Evolutionary conservation across 2,888 invertebrate species (phyloP), one percentile per base, ranked within the genome.

Genomic region (Phlogophora meticulosa): DNA sequence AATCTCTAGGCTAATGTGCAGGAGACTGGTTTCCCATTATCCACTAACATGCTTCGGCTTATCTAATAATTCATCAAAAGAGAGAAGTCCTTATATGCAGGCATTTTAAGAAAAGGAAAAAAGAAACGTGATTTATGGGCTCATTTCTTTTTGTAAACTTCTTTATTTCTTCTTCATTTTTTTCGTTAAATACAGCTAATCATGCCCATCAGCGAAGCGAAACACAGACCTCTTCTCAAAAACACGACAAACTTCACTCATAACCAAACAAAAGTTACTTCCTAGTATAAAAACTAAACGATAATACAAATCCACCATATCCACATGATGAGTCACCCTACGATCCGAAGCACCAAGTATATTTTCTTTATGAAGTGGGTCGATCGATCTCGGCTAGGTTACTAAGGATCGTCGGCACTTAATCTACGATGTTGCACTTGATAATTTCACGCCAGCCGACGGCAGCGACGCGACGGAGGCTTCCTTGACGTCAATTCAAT

Each of bases 401-500:
- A 88, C 86, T 86, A 52, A 73, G 83, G 86, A 88, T 87, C 85
- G 85, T 76, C 81, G 87, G 78, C 90, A 91, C 88, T 92, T 91
- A 91, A 92, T 92, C 91, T 89, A 76, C 85, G 87, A 90, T 88
- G 90, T 90, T 88, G 91, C 92, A 89, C 88, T 90, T 88, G 85
- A 92, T 92, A 92, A 93, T 92, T 92, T 93, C 89, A 91, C 90
- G 92, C 88, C 87, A 83, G 72, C 76, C 78, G 78, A 68, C 86
- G 83, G 60, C 74, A 76, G 4, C 28, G 5, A n/a, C n/a, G 64
- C 75, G 52, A 65, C 24, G 73, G 71, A 73, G 68, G 60, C 80
- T 81, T 60, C 66, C 76, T 48, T 66, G 81, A 86, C 83, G 87
- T 88, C 90, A 90, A 92, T 92, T 91, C 91, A 90, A 92, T 92